Percentiles rank a stretch among this genome's conserved stretches.
Conservation (phyloP, 2,888 invertebrate species). For the Lepidocyrtinus sp. region DNA sequence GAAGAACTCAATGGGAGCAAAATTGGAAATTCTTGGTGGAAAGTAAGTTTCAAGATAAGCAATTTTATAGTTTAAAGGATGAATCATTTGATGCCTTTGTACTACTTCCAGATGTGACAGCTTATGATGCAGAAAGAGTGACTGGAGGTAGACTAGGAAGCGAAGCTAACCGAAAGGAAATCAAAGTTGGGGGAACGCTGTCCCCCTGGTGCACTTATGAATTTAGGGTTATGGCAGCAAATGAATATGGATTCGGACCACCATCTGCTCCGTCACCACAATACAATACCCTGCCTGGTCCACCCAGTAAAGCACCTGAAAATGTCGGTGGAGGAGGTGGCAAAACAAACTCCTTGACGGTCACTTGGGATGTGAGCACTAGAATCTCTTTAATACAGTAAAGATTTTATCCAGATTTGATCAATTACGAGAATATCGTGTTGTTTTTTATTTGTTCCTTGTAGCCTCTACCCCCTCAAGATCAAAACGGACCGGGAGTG, state of each 20-base stretch:
- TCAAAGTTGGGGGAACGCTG: constrained; percentile 80
- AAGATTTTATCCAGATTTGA: not conserved
- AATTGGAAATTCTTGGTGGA: constrained; percentile 84
- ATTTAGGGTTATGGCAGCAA: constrained; percentile 91
- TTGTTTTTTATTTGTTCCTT: constrained; percentile 43
- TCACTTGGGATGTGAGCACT: constrained; percentile 82
- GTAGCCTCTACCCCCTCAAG: constrained; percentile 80
- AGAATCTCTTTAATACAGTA: not conserved
- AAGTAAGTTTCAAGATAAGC: constrained; percentile 72
- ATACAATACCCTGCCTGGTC: constrained; percentile 86
- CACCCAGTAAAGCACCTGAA: constrained; percentile 83
- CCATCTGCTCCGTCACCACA: constrained; percentile 89
- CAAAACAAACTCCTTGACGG: constrained; percentile 93
- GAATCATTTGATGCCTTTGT: not conserved
- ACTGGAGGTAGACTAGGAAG: constrained; percentile 74
- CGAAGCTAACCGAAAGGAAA: constrained; percentile 78
- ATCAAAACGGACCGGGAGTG: constrained; percentile 91
- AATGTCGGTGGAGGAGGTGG: constrained; percentile 95
- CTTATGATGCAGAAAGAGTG: constrained; percentile 83
- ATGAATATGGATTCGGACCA: constrained; percentile 85
- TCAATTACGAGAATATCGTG: not conserved
- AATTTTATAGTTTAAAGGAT: constrained; percentile 8
- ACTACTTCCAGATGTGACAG: constrained; percentile 76
- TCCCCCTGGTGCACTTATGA: constrained; percentile 93
- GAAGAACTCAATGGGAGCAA: constrained; percentile 88